Evolutionary conservation across 2,888 invertebrate genomes (phyloP), one percentile per base, ranked within the genome.

Genomic region (Hemicrepidius hirtus): DNA sequence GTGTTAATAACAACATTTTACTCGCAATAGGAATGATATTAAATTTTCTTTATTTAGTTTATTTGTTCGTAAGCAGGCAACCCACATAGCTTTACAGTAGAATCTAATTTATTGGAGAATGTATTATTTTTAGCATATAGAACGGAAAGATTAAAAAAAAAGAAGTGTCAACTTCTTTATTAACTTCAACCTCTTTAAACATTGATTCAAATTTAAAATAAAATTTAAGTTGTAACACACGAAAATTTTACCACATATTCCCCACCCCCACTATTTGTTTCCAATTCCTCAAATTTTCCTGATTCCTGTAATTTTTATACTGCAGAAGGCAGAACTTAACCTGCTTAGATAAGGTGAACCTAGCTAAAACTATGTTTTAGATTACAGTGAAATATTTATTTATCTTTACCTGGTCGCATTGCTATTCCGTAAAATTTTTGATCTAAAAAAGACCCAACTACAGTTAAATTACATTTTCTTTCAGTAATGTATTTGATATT

Each of bases 401-500:
- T 18, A 16, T 7, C 18, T 24, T n/a, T 70, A 83, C 84, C 80
- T 80, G 84, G 83, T 69, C 79, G 79, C 78, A 84, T 81, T 35
- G 83, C 82, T 67, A 82, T 83, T 44, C 83, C 82, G 74, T 83
- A 81, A 60, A 80, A 80, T 77, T 95, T 95, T 75, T 91, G 92
- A 80, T 95, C 95, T 6, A 95, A 84, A 10, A 92, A 86, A 0
- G 92, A 92, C 0, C 94, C 94, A 7, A 93, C 88, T 85, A 90
- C 90, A 0, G 90, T 91, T 65, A 95, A 89, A 73, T 92, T 91
- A 83, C 95, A 96, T 74, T 93, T 89, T 74, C 94, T 87, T 85
- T 95, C 92, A 49, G 91, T 91, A 81, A 92, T 91, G 84, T 96
- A 97, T 83, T 97, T 96, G 71, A 97, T 94, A 0, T 94, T 93